Evolutionary conservation across 2,797 vertebrate genomes (phyloP).

Genomic region (Enoplosus armatus): DNA sequence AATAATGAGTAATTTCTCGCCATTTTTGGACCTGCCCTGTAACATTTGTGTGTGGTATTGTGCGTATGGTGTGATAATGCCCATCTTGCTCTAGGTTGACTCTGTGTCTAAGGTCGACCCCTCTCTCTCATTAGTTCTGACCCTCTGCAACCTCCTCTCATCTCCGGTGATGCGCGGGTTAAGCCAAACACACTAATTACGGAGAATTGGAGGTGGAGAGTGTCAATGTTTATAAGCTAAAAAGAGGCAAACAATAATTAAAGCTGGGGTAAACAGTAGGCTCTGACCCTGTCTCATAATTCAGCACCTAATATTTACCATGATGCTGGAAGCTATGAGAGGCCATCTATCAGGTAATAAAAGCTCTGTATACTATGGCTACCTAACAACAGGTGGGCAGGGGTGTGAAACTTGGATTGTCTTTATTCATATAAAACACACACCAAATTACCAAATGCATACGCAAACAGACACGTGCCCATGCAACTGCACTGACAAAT

Average conservation of each 20-base stretch:
- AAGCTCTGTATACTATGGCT: not conserved
- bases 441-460: conserved; percentile 1
- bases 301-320: conserved; percentile 33
- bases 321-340: not conserved
- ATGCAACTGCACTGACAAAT: conserved; percentile 31
- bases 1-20: conserved; percentile 25
- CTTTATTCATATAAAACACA: conserved; percentile 2
- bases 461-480: not conserved
- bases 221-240: conserved; percentile 66
- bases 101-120: conserved; percentile 70
- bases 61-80: conserved; percentile 60
- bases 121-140: conserved; percentile 81
- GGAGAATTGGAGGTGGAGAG: conserved; percentile 49
- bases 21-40: conserved; percentile 16
- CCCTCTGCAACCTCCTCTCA: conserved; percentile 74
- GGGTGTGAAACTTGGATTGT: not conserved
- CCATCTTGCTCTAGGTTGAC: conserved; percentile 63
- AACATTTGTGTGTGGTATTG: conserved; percentile 43
- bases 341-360: not conserved
- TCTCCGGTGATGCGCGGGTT: conserved; percentile 70
- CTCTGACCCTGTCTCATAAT: conserved; percentile 44
- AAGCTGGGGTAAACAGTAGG: conserved; percentile 65
- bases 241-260: conserved; percentile 75
- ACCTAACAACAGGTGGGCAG: conserved; percentile 38
- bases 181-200: conserved; percentile 76